Evolutionary conservation across 2,113 vertebrate species (phyloP).

Genomic region (Xiphophorus couchianus): DNA sequence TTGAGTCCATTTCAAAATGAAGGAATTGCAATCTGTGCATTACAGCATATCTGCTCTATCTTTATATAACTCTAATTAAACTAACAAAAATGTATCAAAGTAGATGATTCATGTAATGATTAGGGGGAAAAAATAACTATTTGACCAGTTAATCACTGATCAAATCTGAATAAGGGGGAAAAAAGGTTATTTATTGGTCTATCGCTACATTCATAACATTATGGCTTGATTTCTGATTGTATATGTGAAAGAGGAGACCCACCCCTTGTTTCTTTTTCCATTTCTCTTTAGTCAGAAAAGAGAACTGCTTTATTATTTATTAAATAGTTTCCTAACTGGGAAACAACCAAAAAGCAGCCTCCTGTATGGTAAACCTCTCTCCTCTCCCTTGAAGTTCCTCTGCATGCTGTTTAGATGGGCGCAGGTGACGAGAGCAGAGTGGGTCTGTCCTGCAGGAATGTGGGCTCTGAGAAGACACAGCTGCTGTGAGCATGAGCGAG

Average conservation of each 20-base stretch:
- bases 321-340: not conserved
- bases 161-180: not conserved
- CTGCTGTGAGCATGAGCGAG: slow-evolving; percentile 69
- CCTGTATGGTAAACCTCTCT: not conserved
- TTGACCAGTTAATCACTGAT: not conserved
- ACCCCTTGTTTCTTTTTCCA: not conserved
- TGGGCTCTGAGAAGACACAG: slow-evolving; percentile 75
- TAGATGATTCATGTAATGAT: not conserved
- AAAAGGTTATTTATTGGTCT: not conserved
- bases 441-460: slow-evolving; percentile 76
- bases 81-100: not conserved
- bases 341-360: not conserved
- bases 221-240: too few relatives aligned
- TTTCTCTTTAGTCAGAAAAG: not conserved
- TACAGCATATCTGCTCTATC: too few relatives aligned
- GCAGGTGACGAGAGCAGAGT: slow-evolving; percentile 76
- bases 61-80: not conserved
- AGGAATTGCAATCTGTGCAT: too few relatives aligned
- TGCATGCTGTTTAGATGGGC: slow-evolving; percentile 38
- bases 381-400: not conserved
- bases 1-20: not conserved
- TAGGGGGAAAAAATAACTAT: not conserved
- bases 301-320: not conserved
- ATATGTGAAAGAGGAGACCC: not conserved
- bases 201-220: too few relatives aligned